These are phyloP conservation scores for Acleris laterana DNA, from an alignment of 2,888 invertebrate genomes.

Conservation along the genomic window DNA sequence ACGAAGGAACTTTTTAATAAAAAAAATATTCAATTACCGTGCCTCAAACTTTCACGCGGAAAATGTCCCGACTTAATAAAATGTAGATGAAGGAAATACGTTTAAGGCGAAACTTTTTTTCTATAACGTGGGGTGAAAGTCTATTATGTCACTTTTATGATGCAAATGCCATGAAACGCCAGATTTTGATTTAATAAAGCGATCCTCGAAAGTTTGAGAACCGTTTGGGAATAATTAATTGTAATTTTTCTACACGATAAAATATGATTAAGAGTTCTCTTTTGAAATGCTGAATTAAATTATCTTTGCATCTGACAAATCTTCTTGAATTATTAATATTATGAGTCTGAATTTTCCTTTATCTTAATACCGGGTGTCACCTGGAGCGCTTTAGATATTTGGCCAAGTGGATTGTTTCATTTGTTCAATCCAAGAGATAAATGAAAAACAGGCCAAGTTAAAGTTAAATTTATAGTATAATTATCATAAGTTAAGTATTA, in stretches of 20 bases:
- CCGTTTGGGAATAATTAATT: slow-evolving; percentile 37
- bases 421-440: slow-evolving; percentile 3
- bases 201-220: slow-evolving; percentile 28
- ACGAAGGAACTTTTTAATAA: slow-evolving; percentile 50
- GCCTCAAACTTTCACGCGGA: slow-evolving; percentile 49
- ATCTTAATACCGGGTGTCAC: slow-evolving; percentile 16
- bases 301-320: slow-evolving; percentile 33
- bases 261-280: slow-evolving; percentile 38
- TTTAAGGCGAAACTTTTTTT: slow-evolving; percentile 44
- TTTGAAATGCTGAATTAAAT: slow-evolving; percentile 30
- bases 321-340: slow-evolving; percentile 34
- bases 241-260: slow-evolving; percentile 44
- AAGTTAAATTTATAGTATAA: too few species aligned
- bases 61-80: slow-evolving; percentile 65
- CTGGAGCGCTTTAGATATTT: neutral
- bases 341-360: slow-evolving; percentile 12
- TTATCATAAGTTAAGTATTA: too few species aligned
- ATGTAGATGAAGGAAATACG: slow-evolving; percentile 65
- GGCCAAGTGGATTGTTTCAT: neutral
- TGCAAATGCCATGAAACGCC: slow-evolving; percentile 42
- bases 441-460: too few species aligned
- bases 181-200: slow-evolving; percentile 38
- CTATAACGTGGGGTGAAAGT: slow-evolving; percentile 39
- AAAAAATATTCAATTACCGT: slow-evolving; percentile 60
- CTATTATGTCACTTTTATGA: slow-evolving; percentile 45